These are phyloP conservation scores for Aphaenogaster ashmeadi DNA, from an alignment of 1,140 invertebrate genomes.

Conservation along the genomic window DNA sequence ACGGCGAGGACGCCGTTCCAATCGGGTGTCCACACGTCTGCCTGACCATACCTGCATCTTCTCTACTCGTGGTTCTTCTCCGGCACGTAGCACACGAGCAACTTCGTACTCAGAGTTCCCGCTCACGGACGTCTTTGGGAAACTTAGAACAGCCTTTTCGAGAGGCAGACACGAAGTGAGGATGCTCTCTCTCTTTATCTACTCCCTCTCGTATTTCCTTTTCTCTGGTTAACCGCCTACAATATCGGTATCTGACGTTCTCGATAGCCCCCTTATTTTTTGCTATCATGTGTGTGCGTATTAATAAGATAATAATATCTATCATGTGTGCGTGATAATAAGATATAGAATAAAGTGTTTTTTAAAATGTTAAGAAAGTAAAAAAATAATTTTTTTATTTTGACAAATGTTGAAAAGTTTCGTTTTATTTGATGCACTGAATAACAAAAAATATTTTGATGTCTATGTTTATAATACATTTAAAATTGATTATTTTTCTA, in stretches of 20 bases:
- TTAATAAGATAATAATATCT: background rate
- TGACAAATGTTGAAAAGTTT: background rate
- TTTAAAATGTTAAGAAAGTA: background rate
- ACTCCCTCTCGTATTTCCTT: background rate
- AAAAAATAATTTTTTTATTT: background rate
- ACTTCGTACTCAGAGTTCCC: conserved; percentile 76
- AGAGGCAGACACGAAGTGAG: conserved; percentile 20
- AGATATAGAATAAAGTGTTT: background rate
- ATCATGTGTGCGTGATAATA: background rate
- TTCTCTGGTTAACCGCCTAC: conserved; percentile 13
- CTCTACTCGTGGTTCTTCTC: conserved; percentile 51
- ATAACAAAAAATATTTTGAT: background rate
- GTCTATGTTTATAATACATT: conserved; percentile 1
- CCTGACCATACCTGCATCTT: conserved; percentile 61
- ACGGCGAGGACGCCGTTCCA: conserved; percentile 18
- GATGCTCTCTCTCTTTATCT: conserved; percentile 25
- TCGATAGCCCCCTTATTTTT: background rate
- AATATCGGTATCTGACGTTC: conserved; percentile 42
- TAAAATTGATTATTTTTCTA: background rate
- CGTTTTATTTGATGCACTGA: background rate
- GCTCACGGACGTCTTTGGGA: conserved; percentile 70
- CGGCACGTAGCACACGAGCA: conserved; percentile 65
- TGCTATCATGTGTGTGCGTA: background rate
- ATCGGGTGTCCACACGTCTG: conserved; percentile 62
- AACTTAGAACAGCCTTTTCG: conserved; percentile 75